These are phyloP conservation scores for Hypanus sabinus DNA, from an alignment of 2,113 vertebrate genomes.

Conservation along the genomic window DNA sequence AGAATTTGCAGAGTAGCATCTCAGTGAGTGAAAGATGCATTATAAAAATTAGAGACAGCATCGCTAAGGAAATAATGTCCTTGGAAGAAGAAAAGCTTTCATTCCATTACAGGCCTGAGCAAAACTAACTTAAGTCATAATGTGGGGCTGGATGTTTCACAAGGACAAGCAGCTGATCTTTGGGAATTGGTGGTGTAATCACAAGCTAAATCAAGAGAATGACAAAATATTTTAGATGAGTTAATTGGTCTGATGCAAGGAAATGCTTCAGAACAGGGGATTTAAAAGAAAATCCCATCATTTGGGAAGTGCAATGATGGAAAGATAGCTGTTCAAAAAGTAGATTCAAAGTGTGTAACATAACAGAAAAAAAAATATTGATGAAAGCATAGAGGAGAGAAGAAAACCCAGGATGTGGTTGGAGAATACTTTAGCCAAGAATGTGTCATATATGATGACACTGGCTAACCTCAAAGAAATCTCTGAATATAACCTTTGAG, in stretches of 20 bases:
- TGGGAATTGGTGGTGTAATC: conserved; percentile 45
- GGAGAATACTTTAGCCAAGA: no score
- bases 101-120: conserved; percentile 45
- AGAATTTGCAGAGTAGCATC: conserved; percentile 43
- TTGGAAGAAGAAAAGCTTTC: conserved; percentile 42
- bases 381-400: conserved; percentile 49
- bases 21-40: conserved; percentile 42
- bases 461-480: no score
- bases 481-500: no score
- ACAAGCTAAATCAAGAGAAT: conserved; percentile 47
- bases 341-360: conserved; percentile 71
- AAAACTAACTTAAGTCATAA: conserved; percentile 44
- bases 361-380: conserved; percentile 66
- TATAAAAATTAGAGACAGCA: conserved; percentile 43
- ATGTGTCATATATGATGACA: no score
- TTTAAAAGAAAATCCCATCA: conserved; percentile 46
- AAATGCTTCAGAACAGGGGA: conserved; percentile 47
- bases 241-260: conserved; percentile 46
- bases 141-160: conserved; percentile 48
- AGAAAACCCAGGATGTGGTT: no score
- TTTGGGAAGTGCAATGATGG: conserved; percentile 45
- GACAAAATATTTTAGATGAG: conserved; percentile 45
- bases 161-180: conserved; percentile 45
- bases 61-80: conserved; percentile 44
- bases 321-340: conserved; percentile 66